Conservation (phyloP, 2,888 invertebrate genomes). For the Dichetophora obliterata region DNA sequence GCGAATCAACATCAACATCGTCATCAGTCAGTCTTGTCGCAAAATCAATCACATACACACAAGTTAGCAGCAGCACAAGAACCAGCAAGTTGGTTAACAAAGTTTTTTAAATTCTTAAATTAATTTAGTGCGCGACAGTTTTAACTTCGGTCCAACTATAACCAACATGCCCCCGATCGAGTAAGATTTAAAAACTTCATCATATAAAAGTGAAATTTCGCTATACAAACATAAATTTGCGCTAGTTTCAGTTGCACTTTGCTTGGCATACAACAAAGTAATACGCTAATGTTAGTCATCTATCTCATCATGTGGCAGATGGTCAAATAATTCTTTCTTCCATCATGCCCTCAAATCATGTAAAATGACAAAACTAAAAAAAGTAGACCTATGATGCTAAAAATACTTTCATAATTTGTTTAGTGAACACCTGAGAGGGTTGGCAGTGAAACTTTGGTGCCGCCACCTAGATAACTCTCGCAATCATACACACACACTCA, state of each 20-base stretch:
- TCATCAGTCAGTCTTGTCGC: constrained; percentile 23
- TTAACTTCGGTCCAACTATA: background rate
- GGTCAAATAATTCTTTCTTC: constrained; percentile 27
- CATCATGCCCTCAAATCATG: background rate
- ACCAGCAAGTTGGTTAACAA: background rate
- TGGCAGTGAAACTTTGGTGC: background rate
- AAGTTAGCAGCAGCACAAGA: background rate
- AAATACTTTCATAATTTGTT: background rate
- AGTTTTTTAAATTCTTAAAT: background rate
- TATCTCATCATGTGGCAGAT: constrained; percentile 22
- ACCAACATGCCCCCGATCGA: constrained; percentile 51
- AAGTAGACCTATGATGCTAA: background rate
- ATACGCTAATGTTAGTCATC: background rate
- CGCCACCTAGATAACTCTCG: no score
- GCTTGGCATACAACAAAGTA: background rate
- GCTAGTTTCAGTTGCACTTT: background rate
- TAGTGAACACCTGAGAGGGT: background rate
- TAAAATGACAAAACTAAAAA: background rate
- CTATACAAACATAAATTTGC: background rate
- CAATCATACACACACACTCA: no score
- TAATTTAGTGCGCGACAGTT: background rate
- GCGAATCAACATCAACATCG: constrained; percentile 15
- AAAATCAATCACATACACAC: background rate
- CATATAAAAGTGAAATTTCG: background rate
- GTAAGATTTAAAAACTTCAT: constrained; percentile 44